phyloP scores from a whole-genome alignment of 2,113 vertebrate genomes.

The Symphodus melops region DNA sequence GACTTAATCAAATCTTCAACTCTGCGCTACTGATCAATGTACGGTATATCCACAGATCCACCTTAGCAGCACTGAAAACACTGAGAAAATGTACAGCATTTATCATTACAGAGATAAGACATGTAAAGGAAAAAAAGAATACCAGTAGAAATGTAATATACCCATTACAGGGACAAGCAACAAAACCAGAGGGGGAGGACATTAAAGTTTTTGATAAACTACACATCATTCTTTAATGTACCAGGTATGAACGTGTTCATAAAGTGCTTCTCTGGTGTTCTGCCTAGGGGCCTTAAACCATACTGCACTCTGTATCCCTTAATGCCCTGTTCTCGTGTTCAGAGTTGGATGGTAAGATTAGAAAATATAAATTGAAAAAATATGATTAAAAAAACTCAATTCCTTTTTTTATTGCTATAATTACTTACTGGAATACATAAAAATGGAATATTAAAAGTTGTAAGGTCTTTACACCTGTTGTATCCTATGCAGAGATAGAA shows the following conservation, averaged over 20 bases:
- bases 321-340: slow-evolving; percentile 29
- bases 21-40: background rate
- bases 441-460: background rate
- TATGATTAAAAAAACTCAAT: slow-evolving; percentile 12
- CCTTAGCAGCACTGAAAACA: slow-evolving; percentile 17
- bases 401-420: slow-evolving; percentile 7
- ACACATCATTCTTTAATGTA: slow-evolving; percentile 29
- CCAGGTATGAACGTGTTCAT: slow-evolving; percentile 40
- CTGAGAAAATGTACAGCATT: slow-evolving; percentile 5
- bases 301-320: slow-evolving; percentile 31
- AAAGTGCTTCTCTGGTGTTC: slow-evolving; percentile 59
- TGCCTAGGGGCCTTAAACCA: slow-evolving; percentile 71
- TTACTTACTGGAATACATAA: slow-evolving; percentile 1
- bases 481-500: background rate
- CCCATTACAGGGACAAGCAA: slow-evolving; percentile 14
- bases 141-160: slow-evolving; percentile 12
- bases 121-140: slow-evolving; percentile 2
- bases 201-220: slow-evolving; percentile 22
- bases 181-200: slow-evolving; percentile 31
- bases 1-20: slow-evolving; percentile 19
- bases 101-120: slow-evolving; percentile 1
- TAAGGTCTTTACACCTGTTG: too few relatives aligned
- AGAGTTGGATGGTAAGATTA: slow-evolving; percentile 23
- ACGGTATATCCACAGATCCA: background rate
- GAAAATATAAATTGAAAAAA: slow-evolving; percentile 6